These are phyloP conservation scores for Icerya purchasi DNA, from an alignment of 2,888 invertebrate species.

Conservation along the genomic window DNA sequence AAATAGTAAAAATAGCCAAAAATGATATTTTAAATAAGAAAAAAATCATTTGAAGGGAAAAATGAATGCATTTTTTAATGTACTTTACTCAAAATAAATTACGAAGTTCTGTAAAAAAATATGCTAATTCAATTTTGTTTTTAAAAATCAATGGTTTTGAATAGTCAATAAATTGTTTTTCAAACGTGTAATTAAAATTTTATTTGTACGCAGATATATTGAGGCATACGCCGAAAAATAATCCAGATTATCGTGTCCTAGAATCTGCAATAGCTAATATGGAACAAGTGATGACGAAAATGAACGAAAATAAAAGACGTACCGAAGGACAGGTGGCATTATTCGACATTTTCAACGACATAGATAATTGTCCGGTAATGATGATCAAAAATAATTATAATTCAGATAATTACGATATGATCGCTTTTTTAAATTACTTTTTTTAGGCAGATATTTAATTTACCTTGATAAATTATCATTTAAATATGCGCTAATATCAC, in stretches of 20 bases:
- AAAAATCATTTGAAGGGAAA: no score
- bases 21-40: no score
- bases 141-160: background rate
- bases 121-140: no score
- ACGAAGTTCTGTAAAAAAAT: no score
- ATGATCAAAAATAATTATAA: no score
- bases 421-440: background rate
- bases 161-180: background rate
- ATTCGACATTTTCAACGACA: slow-evolving; percentile 94
- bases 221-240: slow-evolving; percentile 70
- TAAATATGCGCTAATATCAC: no score
- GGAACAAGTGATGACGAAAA: slow-evolving; percentile 81
- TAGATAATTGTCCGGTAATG: slow-evolving; percentile 84
- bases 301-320: slow-evolving; percentile 91
- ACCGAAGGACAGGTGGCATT: slow-evolving; percentile 87
- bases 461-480: no score
- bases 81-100: no score
- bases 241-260: slow-evolving; percentile 66
- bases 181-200: background rate
- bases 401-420: no score
- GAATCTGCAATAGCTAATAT: slow-evolving; percentile 69
- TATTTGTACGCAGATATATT: slow-evolving; percentile 57
- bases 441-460: no score
- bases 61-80: no score
- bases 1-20: no score